Conservation (phyloP, 2,888 invertebrate genomes). For the Criorhina ranunculi region DNA sequence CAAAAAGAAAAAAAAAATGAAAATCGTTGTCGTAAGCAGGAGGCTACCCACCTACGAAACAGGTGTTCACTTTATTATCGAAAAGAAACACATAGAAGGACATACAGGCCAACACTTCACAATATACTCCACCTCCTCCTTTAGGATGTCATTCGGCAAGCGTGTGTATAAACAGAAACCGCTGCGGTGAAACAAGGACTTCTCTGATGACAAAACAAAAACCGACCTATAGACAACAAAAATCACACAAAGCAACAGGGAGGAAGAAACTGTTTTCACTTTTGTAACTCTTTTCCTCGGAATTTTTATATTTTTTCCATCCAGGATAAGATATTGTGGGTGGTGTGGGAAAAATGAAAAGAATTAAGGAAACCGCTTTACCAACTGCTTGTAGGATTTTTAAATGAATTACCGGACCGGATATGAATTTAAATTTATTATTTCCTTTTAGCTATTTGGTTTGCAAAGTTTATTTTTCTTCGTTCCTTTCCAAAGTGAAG, state of each 20-base stretch:
- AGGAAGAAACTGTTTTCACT: constrained; percentile 37
- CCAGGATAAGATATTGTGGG: not conserved
- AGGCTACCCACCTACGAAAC: constrained; percentile 29
- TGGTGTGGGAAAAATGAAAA: not conserved
- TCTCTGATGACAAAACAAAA: constrained; percentile 10
- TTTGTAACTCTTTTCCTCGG: constrained; percentile 10
- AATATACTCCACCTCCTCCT: not conserved
- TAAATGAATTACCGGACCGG: constrained; percentile 31
- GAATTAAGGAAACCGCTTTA: not conserved
- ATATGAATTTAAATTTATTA: constrained; percentile 27
- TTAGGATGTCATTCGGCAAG: constrained; percentile 28
- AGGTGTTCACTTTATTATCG: constrained; percentile 71
- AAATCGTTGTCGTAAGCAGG: constrained; percentile 17
- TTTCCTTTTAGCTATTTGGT: not conserved
- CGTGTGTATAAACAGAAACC: constrained; percentile 24
- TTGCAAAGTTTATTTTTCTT: constrained; percentile 12
- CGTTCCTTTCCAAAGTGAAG: not conserved
- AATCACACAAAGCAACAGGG: constrained; percentile 43
- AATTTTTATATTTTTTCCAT: constrained; percentile 4
- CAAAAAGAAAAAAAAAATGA: constrained; percentile 35
- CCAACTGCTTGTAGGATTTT: constrained; percentile 12
- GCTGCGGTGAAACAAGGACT: constrained; percentile 7
- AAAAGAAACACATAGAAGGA: constrained; percentile 24
- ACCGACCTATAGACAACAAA: constrained; percentile 41
- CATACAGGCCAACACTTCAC: constrained; percentile 31